A percentile compares a stretch with the other conserved stretches of the same genome.
These are phyloP conservation scores for Oligia latruncula DNA, from an alignment of 2,888 invertebrate genomes.

Conservation along the genomic window DNA sequence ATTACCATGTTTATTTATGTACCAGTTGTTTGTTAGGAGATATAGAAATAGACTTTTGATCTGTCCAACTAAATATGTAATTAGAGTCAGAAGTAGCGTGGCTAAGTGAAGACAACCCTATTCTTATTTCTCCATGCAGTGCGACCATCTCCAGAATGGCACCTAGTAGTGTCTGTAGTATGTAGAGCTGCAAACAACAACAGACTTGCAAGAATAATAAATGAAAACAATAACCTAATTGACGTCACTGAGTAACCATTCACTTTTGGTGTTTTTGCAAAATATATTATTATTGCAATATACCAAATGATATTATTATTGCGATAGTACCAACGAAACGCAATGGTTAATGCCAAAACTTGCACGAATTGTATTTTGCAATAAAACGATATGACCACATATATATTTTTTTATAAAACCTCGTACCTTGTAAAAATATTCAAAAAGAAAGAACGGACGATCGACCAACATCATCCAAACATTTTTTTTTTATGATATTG, in stretches of 20 bases:
- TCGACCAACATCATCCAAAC: neutral
- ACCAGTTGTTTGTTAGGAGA: constrained; percentile 1
- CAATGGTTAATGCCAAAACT: constrained; percentile 21
- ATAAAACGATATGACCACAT: constrained; percentile 2
- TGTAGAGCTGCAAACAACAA: constrained; percentile 27
- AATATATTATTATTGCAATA: constrained; percentile 33
- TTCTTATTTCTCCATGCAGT: constrained; percentile 2
- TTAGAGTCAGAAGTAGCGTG: neutral
- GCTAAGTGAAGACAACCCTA: neutral
- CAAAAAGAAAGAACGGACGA: neutral
- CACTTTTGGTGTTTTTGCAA: constrained; percentile 41
- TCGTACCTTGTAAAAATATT: neutral
- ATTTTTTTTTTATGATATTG: too few species aligned
- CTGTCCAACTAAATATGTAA: neutral
- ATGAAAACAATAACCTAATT: constrained; percentile 33
- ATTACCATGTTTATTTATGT: neutral
- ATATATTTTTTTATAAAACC: neutral
- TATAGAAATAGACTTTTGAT: neutral
- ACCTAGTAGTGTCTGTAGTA: constrained; percentile 8
- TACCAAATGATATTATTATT: constrained; percentile 31
- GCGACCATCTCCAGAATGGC: constrained; percentile 6
- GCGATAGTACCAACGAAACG: constrained; percentile 11
- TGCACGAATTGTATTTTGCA: constrained; percentile 38
- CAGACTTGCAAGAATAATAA: constrained; percentile 2
- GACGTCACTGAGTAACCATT: constrained; percentile 32